Base-by-base conservation (phyloP, 2,888 invertebrate genomes). In the Eupithecia abbreviata region DNA sequence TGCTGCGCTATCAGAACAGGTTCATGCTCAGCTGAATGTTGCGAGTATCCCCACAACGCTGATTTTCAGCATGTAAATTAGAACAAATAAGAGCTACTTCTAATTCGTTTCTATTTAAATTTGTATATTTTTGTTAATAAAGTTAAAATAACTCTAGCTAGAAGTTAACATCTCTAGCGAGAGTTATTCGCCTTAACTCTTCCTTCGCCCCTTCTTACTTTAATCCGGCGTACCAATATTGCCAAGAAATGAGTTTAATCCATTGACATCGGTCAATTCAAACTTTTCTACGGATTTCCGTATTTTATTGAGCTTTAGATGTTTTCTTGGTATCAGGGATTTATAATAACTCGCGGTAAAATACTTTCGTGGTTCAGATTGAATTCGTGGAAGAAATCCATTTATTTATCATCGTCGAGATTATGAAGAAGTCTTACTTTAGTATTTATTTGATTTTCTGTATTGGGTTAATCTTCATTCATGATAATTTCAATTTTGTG, bases 201-300 rank as follows among this genome's bases (percentile, higher is more conserved):
- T 77, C 75, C 73, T 76, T 69, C 77, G 76, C 30, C 69, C 75
- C 76, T 65, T 62, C 71, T 71, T 78, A 72, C 69, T 72, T 75
- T 81, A 79, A 80, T 81, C 75, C 55, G 18, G 72, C 76, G 77
- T 72, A 76, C 68, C 80, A 72, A 78, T 76, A 76, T 77, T 80
- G 72, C 75, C 55, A n/a, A 42, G 77, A 78, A 79, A 79, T 81
- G 79, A 77, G 75, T 78, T 78, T 78, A 79, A 80, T 78, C 73
- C 65, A 74, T 66, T 65, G 75, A 72, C 71, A 55, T 73, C 55
- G 42, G 72, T 69, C 75, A 66, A 72, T 73, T 67, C 30, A 69
- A 74, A 67, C 30, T 62, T 77, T 72, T 72, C 68, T 71, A n/a
- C 42, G 15, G 70, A 71, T 71, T 18, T 58, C 69, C 47, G 18